phyloP scores from a whole-genome alignment of 64 coral and sea anemone species.

The Cladopsammia gracilis region DNA sequence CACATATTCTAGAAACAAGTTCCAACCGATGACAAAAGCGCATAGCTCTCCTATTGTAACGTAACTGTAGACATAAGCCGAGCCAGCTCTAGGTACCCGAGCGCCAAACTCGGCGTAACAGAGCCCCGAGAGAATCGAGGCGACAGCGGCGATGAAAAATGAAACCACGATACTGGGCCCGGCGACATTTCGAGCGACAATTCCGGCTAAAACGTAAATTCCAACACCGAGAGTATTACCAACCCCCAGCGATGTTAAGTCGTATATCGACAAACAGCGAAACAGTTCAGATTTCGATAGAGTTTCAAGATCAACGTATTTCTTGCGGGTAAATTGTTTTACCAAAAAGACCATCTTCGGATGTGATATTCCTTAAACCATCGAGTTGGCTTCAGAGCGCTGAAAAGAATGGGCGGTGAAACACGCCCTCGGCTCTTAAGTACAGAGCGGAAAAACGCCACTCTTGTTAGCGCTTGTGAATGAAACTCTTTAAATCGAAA shows the following conservation, averaged over 20 bases:
- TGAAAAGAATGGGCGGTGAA: no score
- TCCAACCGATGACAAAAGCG: constrained; percentile 98
- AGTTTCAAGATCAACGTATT: constrained; percentile 64
- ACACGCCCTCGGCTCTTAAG: no score
- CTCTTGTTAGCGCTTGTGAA: no score
- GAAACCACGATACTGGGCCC: constrained; percentile 91
- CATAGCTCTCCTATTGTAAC: constrained; percentile 97
- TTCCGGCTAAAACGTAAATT: constrained; percentile 90
- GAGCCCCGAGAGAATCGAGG: constrained; percentile 94
- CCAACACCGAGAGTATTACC: constrained; percentile 90
- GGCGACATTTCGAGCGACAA: constrained; percentile 85
- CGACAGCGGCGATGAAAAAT: constrained; percentile 91
- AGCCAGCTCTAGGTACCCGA: constrained; percentile 94
- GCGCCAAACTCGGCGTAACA: constrained; percentile 99
- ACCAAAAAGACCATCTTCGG: constrained; percentile 68
- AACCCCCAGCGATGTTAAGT: constrained; percentile 78
- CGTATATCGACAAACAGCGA: constrained; percentile 85
- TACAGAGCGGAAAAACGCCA: no score
- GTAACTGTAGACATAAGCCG: constrained; percentile 97
- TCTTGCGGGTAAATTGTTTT: constrained; percentile 78
- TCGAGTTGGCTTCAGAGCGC: neutral
- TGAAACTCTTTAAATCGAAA: no score
- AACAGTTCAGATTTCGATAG: constrained; percentile 75
- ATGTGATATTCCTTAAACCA: constrained; percentile 32
- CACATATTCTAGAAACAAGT: constrained; percentile 96